A percentile compares a stretch with the other conserved stretches of the same genome.
Evolutionary conservation across 1,140 invertebrate species (phyloP).

Genomic region (Bombus vancouverensis): DNA sequence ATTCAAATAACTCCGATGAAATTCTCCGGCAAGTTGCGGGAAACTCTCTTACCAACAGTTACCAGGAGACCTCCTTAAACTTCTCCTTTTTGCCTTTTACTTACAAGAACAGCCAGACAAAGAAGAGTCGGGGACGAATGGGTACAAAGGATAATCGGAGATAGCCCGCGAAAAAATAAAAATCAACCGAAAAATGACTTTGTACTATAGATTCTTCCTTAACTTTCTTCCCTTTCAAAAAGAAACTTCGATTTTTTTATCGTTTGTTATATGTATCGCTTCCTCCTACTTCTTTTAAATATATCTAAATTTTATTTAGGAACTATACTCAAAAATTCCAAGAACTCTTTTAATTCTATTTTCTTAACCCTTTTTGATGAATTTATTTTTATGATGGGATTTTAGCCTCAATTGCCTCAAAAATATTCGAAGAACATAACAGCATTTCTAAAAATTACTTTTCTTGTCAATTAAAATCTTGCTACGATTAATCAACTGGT

Average conservation of each 20-base stretch:
- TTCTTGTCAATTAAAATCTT: too few species aligned
- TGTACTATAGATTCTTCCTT: not conserved
- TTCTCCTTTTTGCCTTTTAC: constrained; percentile 18
- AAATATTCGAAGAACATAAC: too few species aligned
- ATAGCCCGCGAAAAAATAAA: constrained; percentile 56
- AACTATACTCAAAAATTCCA: too few species aligned
- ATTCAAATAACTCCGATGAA: constrained; percentile 37
- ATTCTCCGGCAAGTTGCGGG: constrained; percentile 13
- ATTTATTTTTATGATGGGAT: too few species aligned
- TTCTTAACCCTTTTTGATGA: not conserved
- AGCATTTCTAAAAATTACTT: too few species aligned
- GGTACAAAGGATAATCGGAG: constrained; percentile 61
- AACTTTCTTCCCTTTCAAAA: not conserved
- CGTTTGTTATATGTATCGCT: too few species aligned
- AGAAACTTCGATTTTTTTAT: not conserved
- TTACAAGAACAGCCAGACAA: constrained; percentile 40
- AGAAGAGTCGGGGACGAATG: constrained; percentile 47
- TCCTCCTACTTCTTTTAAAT: too few species aligned
- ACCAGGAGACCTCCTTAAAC: not conserved
- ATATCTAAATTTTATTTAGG: too few species aligned
- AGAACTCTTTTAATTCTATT: not conserved
- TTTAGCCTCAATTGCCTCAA: too few species aligned
- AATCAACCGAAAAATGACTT: constrained; percentile 46
- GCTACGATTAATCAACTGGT: too few species aligned
- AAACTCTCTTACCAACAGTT: constrained; percentile 30